These are phyloP conservation scores for Trichomalopsis sarcophagae DNA, from an alignment of 1,140 invertebrate species.

Conservation along the genomic window DNA sequence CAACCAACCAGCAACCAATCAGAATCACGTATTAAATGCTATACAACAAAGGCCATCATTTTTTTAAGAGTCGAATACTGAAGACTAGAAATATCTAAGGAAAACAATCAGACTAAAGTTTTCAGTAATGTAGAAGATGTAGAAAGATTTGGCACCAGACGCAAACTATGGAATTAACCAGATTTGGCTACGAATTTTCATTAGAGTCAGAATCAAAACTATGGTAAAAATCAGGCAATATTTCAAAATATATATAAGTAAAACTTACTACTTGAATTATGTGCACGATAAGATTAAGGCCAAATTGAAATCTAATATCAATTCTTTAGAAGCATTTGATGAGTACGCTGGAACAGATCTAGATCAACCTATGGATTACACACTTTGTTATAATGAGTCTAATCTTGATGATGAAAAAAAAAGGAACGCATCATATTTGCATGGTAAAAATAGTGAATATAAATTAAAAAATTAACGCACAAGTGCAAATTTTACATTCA, in stretches of 20 bases:
- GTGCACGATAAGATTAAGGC: conserved; percentile 8
- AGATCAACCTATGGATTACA: conserved; percentile 50
- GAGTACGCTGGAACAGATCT: conserved; percentile 43
- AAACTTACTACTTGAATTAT: background rate
- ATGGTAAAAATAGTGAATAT: conserved; percentile 33
- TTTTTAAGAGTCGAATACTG: too few species aligned
- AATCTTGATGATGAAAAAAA: conserved; percentile 43
- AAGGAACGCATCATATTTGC: background rate
- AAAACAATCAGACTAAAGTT: background rate
- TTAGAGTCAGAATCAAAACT: conserved; percentile 32
- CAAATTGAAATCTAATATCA: conserved; percentile 12
- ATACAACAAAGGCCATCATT: too few species aligned
- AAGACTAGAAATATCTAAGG: conserved; percentile 38
- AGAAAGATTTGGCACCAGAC: background rate
- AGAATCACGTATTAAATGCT: too few species aligned
- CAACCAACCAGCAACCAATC: too few species aligned
- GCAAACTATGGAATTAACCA: conserved; percentile 26
- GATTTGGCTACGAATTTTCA: background rate
- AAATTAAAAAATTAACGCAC: conserved; percentile 1
- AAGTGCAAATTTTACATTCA: background rate
- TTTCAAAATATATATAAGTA: background rate
- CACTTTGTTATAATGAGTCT: conserved; percentile 41
- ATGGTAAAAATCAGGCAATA: conserved; percentile 3
- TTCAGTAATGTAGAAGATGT: background rate
- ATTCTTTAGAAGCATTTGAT: conserved; percentile 19